Percentiles rank a stretch among this genome's conserved stretches.
Conservation (phyloP, 2,888 invertebrate species). For the Celastrina argiolus region DNA sequence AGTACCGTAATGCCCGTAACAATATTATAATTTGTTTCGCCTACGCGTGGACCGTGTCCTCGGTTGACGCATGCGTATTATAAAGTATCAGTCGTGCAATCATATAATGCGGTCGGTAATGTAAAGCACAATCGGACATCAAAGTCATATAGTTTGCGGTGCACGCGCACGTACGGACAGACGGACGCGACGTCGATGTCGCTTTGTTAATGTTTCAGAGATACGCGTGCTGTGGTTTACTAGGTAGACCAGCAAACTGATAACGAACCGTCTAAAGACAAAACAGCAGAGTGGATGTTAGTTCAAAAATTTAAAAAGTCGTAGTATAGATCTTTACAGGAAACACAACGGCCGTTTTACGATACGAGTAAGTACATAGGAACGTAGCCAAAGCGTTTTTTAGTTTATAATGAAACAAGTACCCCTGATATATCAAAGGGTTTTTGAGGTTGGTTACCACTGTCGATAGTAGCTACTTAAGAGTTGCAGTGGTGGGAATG, state of each 20-base stretch:
- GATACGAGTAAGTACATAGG: too few species aligned
- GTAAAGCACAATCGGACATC: constrained; percentile 14
- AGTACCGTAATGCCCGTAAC: background rate
- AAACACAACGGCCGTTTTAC: too few species aligned
- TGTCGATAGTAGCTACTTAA: too few species aligned
- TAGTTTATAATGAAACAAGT: too few species aligned
- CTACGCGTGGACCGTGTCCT: constrained; percentile 17
- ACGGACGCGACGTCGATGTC: constrained; percentile 4
- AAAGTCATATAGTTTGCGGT: constrained; percentile 6
- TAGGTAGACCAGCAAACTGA: background rate
- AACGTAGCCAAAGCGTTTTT: too few species aligned
- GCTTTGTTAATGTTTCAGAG: constrained; percentile 3
- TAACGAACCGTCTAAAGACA: background rate
- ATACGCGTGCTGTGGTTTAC: background rate
- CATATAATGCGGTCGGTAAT: background rate
- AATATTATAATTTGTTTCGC: constrained; percentile 17
- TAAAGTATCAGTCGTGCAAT: constrained; percentile 13
- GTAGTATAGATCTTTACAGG: too few species aligned
- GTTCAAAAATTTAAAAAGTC: too few species aligned
- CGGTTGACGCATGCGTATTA: background rate
- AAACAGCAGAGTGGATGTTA: too few species aligned
- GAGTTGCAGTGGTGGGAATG: too few species aligned
- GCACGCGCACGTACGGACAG: constrained; percentile 5
- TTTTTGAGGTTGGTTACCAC: too few species aligned
- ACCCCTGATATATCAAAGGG: too few species aligned